Percentiles rank a stretch among this genome's conserved stretches.
phyloP scores from a whole-genome alignment of 1,140 invertebrate species.

The Brachionus rubens region DNA sequence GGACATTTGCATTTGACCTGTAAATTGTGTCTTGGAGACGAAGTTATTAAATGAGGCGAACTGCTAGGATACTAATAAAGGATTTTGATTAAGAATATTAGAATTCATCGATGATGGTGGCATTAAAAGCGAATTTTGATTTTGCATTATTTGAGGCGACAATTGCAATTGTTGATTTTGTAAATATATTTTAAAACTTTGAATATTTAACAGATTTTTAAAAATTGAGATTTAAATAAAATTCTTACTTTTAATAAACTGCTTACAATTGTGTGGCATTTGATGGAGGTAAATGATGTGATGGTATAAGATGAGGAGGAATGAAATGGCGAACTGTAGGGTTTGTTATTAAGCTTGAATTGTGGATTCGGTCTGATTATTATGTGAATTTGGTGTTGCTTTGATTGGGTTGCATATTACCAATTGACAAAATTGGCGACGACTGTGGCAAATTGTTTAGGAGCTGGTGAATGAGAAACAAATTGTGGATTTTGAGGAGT shows the following conservation, averaged over 20 bases:
- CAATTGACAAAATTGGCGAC: neutral
- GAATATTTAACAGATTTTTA: no score
- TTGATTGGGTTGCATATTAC: neutral
- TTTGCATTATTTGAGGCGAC: neutral
- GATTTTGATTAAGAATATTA: neutral
- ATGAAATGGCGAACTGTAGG: neutral
- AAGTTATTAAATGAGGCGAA: neutral
- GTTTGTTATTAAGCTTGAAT: neutral
- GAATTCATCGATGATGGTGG: constrained; percentile 1
- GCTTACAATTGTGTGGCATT: neutral
- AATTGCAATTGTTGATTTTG: neutral
- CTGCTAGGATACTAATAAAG: neutral
- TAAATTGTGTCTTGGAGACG: constrained; percentile 5
- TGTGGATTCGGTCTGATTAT: neutral
- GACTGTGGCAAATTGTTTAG: neutral
- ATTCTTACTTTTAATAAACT: no score
- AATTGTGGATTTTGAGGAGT: constrained; percentile 19
- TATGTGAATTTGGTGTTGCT: neutral
- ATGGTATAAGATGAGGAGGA: neutral
- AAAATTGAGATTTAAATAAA: no score
- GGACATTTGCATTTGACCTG: neutral
- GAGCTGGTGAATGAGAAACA: neutral
- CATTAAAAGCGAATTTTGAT: neutral
- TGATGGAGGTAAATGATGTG: neutral
- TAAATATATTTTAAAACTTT: neutral